Evolutionary conservation across 2,797 vertebrate genomes (phyloP).

Genomic region (Urocyon cinereoargenteus): DNA sequence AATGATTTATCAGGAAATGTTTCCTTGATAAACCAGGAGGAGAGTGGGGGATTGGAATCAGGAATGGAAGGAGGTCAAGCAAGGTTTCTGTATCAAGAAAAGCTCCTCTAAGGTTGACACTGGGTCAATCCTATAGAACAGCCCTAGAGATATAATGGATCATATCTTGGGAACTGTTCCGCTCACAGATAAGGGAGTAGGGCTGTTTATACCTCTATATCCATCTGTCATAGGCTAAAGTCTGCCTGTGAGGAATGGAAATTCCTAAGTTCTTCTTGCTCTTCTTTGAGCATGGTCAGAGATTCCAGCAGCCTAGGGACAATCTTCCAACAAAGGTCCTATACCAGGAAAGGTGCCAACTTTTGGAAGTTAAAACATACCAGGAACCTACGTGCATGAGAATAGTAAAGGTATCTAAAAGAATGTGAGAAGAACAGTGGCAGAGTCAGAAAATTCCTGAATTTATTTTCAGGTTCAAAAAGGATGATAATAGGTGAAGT

Average conservation of each 20-base stretch:
- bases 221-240: background rate
- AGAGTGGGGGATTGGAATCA: background rate
- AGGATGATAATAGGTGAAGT: background rate
- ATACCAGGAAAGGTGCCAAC: background rate
- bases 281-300: background rate
- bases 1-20: background rate
- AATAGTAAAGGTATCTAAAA: background rate
- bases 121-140: background rate
- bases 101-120: background rate
- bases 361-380: background rate
- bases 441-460: background rate
- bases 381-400: background rate
- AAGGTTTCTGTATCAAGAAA: background rate
- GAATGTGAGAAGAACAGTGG: background rate
- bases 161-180: background rate
- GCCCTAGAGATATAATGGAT: background rate
- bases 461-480: constrained; percentile 8
- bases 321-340: background rate
- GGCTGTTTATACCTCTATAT: background rate
- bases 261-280: background rate
- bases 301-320: background rate
- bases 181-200: background rate
- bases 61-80: background rate
- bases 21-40: background rate
- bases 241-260: background rate